phyloP scores from a whole-genome alignment of 1,140 invertebrate genomes.

The Cherax destructor region DNA sequence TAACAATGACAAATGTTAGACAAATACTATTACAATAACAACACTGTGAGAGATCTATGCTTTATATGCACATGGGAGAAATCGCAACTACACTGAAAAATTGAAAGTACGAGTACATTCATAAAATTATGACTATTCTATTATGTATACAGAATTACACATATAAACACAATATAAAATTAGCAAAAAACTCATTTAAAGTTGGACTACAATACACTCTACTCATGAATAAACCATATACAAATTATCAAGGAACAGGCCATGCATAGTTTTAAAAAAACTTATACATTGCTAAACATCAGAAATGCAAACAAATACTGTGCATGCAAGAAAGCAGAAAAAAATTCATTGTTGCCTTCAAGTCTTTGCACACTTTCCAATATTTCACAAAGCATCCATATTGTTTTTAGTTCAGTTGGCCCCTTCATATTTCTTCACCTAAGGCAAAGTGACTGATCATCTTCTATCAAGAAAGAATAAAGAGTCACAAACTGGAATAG shows the following conservation, averaged over 20 bases:
- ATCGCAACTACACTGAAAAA: background rate
- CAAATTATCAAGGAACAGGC: background rate
- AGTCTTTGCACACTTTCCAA: too few species aligned
- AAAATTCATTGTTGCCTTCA: background rate
- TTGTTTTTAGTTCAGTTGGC: too few species aligned
- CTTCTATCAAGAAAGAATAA: too few species aligned
- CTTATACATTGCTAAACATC: background rate
- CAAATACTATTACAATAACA: background rate
- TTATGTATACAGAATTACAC: background rate
- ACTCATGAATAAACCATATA: background rate
- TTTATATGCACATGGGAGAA: background rate
- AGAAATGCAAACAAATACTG: background rate
- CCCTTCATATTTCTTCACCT: too few species aligned
- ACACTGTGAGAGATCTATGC: background rate
- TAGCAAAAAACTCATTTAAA: background rate
- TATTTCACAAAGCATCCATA: too few species aligned
- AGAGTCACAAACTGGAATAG: too few species aligned
- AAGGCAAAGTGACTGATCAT: too few species aligned
- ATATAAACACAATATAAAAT: background rate
- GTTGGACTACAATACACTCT: too few species aligned
- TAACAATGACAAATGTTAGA: background rate
- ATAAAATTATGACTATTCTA: background rate
- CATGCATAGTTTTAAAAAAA: background rate
- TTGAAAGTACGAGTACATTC: background rate
- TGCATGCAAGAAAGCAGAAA: background rate